Evolutionary conservation across 1,140 invertebrate species (phyloP).

Genomic region (Bilobella aurantiaca): DNA sequence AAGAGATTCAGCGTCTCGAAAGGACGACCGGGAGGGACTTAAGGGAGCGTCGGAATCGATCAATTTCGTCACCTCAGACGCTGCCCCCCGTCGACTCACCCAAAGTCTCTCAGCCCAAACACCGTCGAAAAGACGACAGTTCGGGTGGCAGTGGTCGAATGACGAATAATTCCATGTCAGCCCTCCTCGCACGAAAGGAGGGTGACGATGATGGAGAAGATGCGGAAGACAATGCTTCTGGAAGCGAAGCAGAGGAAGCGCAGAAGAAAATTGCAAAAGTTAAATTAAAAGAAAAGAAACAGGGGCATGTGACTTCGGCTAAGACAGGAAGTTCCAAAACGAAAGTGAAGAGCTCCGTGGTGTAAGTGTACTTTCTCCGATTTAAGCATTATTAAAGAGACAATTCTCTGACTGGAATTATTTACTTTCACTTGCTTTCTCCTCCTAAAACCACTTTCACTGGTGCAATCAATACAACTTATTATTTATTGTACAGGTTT

Average conservation of each 20-base stretch:
- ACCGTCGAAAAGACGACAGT: neutral
- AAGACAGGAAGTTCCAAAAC: slow-evolving; percentile 32
- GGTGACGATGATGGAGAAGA: slow-evolving; percentile 11
- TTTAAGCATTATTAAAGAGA: no score
- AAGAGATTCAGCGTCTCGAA: slow-evolving; percentile 31
- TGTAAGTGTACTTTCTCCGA: no score
- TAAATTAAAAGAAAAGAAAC: neutral
- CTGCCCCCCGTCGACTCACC: neutral
- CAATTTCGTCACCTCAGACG: slow-evolving; percentile 6
- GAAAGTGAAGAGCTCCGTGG: slow-evolving; percentile 37
- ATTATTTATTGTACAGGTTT: slow-evolving; percentile 46
- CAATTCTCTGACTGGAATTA: no score
- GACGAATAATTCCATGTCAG: slow-evolving; percentile 33
- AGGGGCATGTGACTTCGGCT: neutral
- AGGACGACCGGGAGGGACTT: slow-evolving; percentile 21
- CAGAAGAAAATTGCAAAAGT: neutral
- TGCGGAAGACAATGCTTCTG: slow-evolving; percentile 14
- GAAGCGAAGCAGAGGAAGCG: slow-evolving; percentile 9
- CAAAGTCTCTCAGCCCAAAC: neutral
- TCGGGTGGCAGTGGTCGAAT: slow-evolving; percentile 29
- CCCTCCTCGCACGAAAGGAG: slow-evolving; percentile 7
- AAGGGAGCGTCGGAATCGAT: slow-evolving; percentile 30
- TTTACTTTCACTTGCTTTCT: no score
- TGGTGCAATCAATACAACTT: neutral
- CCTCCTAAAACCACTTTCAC: no score